These are phyloP conservation scores for Scolopax bukidnonensis DNA, from an alignment of 2,797 vertebrate genomes.

Conservation along the genomic window DNA sequence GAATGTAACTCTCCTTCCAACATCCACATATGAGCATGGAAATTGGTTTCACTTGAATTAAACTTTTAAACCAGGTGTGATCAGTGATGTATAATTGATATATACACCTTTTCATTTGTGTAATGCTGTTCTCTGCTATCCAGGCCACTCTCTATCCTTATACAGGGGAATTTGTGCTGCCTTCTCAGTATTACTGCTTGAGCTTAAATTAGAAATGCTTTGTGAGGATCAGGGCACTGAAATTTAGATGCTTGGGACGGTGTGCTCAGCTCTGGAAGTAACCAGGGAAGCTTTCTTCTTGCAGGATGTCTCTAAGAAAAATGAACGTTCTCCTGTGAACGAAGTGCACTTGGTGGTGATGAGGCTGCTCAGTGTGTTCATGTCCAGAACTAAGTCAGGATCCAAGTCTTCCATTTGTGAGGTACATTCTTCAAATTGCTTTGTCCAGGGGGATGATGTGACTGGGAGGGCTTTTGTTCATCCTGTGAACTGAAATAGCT, in stretches of 20 bases:
- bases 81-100: neutral
- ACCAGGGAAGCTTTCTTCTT: neutral
- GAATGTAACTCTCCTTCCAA: neutral
- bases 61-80: neutral
- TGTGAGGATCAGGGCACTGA: neutral
- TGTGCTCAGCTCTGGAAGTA: neutral
- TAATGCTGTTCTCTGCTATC: neutral
- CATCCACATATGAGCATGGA: neutral
- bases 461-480: neutral
- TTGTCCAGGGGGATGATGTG: neutral
- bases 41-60: neutral
- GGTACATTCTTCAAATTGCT: conserved; percentile 75
- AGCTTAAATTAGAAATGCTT: neutral
- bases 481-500: neutral
- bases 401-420: conserved; percentile 95
- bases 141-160: neutral
- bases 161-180: neutral
- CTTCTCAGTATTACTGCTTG: neutral
- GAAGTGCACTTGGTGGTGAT: conserved; percentile 98
- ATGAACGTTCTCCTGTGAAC: conserved; percentile 92
- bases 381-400: conserved; percentile 98
- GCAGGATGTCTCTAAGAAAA: conserved; percentile 96
- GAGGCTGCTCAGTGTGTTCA: conserved; percentile 97
- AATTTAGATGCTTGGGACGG: neutral
- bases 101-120: neutral